Evolutionary conservation across 2,113 vertebrate species (phyloP).

Genomic region (Clinocottus analis): DNA sequence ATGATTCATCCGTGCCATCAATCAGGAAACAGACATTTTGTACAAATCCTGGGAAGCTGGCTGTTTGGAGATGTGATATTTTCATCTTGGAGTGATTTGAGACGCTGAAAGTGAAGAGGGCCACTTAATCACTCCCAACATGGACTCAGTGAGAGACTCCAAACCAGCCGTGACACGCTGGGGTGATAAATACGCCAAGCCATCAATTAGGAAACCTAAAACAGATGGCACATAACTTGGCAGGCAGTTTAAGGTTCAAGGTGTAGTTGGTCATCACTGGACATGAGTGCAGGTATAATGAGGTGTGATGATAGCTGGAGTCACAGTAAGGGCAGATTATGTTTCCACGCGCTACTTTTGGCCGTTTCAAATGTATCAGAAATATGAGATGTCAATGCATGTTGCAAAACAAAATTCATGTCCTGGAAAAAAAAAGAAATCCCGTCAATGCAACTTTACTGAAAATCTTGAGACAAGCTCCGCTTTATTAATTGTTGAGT

Average conservation of each 20-base stretch:
- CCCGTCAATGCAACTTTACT: background rate
- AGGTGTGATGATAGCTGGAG: slow-evolving; percentile 33
- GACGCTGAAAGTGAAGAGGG: slow-evolving; percentile 69
- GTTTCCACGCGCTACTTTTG: slow-evolving; percentile 13
- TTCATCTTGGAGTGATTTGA: slow-evolving; percentile 61
- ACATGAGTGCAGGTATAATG: slow-evolving; percentile 43
- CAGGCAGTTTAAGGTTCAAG: slow-evolving; percentile 36
- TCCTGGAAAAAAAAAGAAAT: slow-evolving; percentile 20
- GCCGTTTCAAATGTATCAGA: slow-evolving; percentile 16
- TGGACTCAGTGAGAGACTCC: slow-evolving; percentile 41
- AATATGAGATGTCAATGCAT: background rate
- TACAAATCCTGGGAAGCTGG: background rate
- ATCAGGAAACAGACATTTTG: slow-evolving; percentile 25
- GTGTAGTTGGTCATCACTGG: slow-evolving; percentile 22
- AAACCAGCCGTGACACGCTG: slow-evolving; percentile 54
- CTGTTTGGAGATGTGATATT: slow-evolving; percentile 35
- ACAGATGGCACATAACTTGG: slow-evolving; percentile 43
- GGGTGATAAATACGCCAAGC: slow-evolving; percentile 55
- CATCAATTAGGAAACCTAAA: slow-evolving; percentile 65
- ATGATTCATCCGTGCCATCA: slow-evolving; percentile 19
- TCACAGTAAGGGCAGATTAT: slow-evolving; percentile 37
- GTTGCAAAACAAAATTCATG: background rate
- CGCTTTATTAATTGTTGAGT: slow-evolving; percentile 16
- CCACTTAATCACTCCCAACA: slow-evolving; percentile 63
- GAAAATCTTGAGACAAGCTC: background rate